Conservation (phyloP, 2,888 invertebrate species). For the Andrena praecox region DNA sequence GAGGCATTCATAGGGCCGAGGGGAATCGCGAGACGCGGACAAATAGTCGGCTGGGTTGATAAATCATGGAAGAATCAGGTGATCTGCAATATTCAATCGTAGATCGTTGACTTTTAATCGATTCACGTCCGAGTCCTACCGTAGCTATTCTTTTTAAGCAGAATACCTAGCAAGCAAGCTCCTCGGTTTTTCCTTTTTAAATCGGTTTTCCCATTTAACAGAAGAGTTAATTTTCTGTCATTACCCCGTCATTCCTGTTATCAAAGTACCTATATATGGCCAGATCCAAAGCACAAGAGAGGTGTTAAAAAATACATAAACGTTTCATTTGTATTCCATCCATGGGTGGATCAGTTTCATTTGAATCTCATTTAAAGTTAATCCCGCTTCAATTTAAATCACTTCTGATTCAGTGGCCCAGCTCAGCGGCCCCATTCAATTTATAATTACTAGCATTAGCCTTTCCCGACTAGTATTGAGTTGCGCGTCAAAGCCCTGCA, state of each 20-base stretch:
- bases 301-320: neutral
- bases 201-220: too few relatives aligned
- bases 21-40: conserved; percentile 5
- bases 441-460: neutral
- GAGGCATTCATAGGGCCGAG: conserved; percentile 28
- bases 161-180: too few relatives aligned
- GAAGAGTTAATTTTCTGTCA: too few relatives aligned
- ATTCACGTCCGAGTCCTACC: too few relatives aligned
- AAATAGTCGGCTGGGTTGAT: conserved; percentile 60
- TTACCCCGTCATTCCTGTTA: too few relatives aligned
- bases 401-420: neutral
- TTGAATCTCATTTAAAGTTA: conserved; percentile 5
- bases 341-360: neutral
- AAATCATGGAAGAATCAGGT: conserved; percentile 57
- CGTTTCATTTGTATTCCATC: conserved; percentile 3
- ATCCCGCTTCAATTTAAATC: conserved; percentile 4
- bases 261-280: too few relatives aligned
- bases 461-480: too few relatives aligned
- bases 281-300: neutral
- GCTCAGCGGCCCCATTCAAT: neutral
- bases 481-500: too few relatives aligned
- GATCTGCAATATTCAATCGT: conserved; percentile 9
- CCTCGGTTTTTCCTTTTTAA: too few relatives aligned
- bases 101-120: neutral
- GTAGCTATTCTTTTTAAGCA: too few relatives aligned